Evolutionary conservation across 1,140 invertebrate species (phyloP).

Genomic region (Sinonovacula constricta): DNA sequence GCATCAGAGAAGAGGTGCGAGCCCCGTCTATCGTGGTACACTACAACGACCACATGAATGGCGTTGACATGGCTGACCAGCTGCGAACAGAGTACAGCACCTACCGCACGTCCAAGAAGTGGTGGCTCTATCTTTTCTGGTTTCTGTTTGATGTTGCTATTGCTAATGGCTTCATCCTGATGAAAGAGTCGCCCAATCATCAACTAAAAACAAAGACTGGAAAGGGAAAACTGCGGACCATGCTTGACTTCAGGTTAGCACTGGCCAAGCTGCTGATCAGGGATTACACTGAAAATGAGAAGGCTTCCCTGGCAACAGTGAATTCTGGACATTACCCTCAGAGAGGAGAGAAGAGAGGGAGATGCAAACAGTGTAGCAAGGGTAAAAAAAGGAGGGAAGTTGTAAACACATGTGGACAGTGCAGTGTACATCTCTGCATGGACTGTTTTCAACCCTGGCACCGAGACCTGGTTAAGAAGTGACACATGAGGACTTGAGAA

Average conservation of each 20-base stretch:
- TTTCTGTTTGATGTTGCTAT: slow-evolving; percentile 37
- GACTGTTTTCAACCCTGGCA: background rate
- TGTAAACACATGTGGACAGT: no score
- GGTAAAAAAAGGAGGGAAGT: no score
- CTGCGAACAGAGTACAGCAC: slow-evolving; percentile 30
- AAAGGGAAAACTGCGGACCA: background rate
- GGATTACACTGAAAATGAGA: background rate
- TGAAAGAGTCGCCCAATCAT: no score
- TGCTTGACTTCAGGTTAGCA: slow-evolving; percentile 13
- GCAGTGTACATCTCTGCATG: no score
- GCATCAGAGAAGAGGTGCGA: no score
- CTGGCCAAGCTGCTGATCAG: slow-evolving; percentile 17
- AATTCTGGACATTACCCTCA: background rate
- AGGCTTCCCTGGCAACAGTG: background rate
- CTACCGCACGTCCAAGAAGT: slow-evolving; percentile 10
- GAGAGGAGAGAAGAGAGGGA: background rate
- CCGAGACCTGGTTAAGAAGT: background rate
- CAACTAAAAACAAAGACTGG: slow-evolving; percentile 25
- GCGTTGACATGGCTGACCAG: slow-evolving; percentile 46
- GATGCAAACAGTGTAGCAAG: no score
- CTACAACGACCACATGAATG: slow-evolving; percentile 10
- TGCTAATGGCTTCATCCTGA: no score
- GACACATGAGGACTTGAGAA: no score
- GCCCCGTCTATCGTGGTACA: no score
- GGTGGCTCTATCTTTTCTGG: slow-evolving; percentile 50